These are phyloP conservation scores for Catagonus wagneri DNA, from an alignment of 2,113 vertebrate species.

Conservation along the genomic window DNA sequence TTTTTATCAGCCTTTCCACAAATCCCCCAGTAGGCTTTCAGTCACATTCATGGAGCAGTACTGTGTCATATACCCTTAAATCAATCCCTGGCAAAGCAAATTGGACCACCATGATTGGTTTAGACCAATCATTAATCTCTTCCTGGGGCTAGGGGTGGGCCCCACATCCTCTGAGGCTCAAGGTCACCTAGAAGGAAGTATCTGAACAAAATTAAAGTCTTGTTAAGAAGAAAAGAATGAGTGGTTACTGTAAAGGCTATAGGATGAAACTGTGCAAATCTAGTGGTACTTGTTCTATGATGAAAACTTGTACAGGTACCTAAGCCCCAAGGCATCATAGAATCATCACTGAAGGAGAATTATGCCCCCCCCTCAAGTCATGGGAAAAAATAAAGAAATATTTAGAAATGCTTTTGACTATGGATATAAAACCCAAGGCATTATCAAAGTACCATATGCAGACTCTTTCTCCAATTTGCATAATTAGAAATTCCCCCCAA, in stretches of 20 bases:
- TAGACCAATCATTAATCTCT: background rate
- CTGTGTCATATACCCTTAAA: background rate
- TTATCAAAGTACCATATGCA: slow-evolving; percentile 83
- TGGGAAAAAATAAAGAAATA: slow-evolving; percentile 71
- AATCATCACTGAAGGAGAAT: slow-evolving; percentile 51
- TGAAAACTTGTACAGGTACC: slow-evolving; percentile 45
- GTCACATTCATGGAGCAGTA: background rate
- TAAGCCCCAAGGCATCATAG: slow-evolving; percentile 17
- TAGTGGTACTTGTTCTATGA: slow-evolving; percentile 70
- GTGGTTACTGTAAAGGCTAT: background rate
- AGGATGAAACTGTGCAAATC: slow-evolving; percentile 43
- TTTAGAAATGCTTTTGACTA: slow-evolving; percentile 74
- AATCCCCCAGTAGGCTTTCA: background rate
- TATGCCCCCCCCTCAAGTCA: slow-evolving; percentile 53
- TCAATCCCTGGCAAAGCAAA: background rate
- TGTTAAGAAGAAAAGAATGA: background rate
- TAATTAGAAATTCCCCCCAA: slow-evolving; percentile 87
- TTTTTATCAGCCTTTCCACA: background rate
- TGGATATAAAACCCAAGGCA: slow-evolving; percentile 81
- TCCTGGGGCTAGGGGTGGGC: background rate
- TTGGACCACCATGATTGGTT: background rate
- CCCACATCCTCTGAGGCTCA: background rate
- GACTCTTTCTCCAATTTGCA: slow-evolving; percentile 84
- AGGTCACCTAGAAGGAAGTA: background rate
- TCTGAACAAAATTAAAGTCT: background rate